Evolutionary conservation across 2,113 vertebrate genomes (phyloP), one percentile per base, ranked within the genome.

Genomic region (Lucifuga dentata): DNA sequence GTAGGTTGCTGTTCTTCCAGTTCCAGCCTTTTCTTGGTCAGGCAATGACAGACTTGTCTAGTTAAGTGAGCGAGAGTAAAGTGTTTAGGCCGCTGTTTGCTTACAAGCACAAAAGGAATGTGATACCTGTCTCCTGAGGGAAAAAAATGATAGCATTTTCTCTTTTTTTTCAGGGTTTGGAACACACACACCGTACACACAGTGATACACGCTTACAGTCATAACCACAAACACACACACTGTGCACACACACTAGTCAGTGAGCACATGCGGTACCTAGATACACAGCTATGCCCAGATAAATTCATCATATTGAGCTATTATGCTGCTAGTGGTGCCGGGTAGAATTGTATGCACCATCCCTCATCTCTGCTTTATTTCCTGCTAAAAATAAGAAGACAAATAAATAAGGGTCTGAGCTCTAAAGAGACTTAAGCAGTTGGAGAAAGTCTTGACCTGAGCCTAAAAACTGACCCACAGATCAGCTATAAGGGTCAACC

Each of bases 261-360:
- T 40, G 70, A 58, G 73, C 72, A 76, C 44, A 75, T 69, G 72
- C 35, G 44, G 70, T 61, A 71, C 35, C 44, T 49, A 70, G 66
- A 83, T 73, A 76, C 76, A 75, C 51, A 76, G 66, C 61, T 50
- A 73, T 70, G 73, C 51, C 45, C 32, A 52, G 73, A 87, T 83
- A 73, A 86, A 92, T 90, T 80, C 73, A 90, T 91, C 87, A 87
- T 72, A 21, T 78, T 88, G 88, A 90, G 79, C 67, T 86, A 90
- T 90, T 74, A 69, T 61, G 69, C 83, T 89, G 85, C 70, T 71
- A 19, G 55, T 41, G 8, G 61, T 67, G 50, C 73, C 81, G 70
- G 63, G 70, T 65, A 82, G 78, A 85, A 81, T 69, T 52, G 57
- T 74, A 69, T 38, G 58, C 45, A 43, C 81, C 88, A 85, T 91